phyloP scores from a whole-genome alignment of 2,888 invertebrate genomes.

The Azorinus chamasolen region DNA sequence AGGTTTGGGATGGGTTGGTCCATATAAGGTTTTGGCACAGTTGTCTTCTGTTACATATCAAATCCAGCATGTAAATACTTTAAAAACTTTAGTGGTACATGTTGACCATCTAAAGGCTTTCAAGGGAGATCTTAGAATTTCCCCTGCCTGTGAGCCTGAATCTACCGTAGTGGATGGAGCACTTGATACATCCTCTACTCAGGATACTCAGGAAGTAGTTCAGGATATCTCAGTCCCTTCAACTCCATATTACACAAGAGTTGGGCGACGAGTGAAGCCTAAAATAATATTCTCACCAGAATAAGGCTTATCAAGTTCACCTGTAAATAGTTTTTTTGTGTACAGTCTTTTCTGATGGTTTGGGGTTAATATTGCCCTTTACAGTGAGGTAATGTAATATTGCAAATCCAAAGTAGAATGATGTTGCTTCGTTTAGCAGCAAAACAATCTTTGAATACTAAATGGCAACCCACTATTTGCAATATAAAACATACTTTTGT shows the following conservation, averaged over 20 bases:
- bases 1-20: constrained; percentile 27
- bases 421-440: no score
- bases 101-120: constrained; percentile 11
- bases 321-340: background rate
- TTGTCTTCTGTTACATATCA: constrained; percentile 14
- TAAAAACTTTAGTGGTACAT: constrained; percentile 5
- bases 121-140: background rate
- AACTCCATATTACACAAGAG: constrained; percentile 1
- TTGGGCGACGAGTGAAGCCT: background rate
- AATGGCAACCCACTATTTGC: no score
- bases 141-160: no score
- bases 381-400: no score
- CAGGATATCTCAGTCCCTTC: no score
- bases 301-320: background rate
- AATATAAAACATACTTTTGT: no score
- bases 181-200: no score
- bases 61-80: constrained; percentile 2
- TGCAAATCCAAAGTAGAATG: no score
- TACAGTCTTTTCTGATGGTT: background rate
- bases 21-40: constrained; percentile 12
- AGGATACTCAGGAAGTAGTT: no score
- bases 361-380: background rate
- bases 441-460: no score
- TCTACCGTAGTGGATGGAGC: no score
- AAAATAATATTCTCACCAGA: constrained; percentile 3